Percentiles rank a stretch among this genome's conserved stretches.
phyloP scores from a whole-genome alignment of 2,113 vertebrate genomes.

The Suncus etruscus region DNA sequence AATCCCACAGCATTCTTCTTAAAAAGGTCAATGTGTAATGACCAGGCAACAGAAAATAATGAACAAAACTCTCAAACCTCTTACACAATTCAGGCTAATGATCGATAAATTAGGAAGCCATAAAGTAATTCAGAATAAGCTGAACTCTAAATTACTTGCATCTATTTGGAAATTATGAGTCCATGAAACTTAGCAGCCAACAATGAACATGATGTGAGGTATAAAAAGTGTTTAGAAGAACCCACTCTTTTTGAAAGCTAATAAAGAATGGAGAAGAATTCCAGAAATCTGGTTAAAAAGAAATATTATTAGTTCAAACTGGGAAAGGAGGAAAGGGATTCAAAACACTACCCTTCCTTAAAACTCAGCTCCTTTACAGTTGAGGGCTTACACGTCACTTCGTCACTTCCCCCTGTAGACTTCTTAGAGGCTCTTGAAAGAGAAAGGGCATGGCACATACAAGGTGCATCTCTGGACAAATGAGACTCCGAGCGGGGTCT shows the following conservation, averaged over 20 bases:
- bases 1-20: neutral
- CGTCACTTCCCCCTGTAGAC: neutral
- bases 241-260: conserved; percentile 14
- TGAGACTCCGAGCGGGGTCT: no score
- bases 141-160: conserved; percentile 26
- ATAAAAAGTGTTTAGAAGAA: neutral
- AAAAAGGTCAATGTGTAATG: conserved; percentile 36
- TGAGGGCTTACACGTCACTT: neutral
- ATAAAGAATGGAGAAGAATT: neutral
- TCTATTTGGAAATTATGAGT: conserved; percentile 49
- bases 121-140: conserved; percentile 31
- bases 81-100: conserved; percentile 21
- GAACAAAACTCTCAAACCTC: neutral
- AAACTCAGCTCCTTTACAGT: neutral
- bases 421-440: neutral
- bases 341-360: neutral
- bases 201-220: neutral
- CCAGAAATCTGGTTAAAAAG: conserved; percentile 14
- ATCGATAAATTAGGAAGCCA: conserved; percentile 45
- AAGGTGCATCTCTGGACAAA: rapidly evolving
- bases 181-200: conserved; percentile 17
- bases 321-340: neutral
- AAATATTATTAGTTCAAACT: neutral
- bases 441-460: neutral
- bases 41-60: conserved; percentile 54